Evolutionary conservation across 2,113 vertebrate genomes (phyloP), one percentile per base, ranked within the genome.

Genomic region (human (Homo sapiens)): DNA sequence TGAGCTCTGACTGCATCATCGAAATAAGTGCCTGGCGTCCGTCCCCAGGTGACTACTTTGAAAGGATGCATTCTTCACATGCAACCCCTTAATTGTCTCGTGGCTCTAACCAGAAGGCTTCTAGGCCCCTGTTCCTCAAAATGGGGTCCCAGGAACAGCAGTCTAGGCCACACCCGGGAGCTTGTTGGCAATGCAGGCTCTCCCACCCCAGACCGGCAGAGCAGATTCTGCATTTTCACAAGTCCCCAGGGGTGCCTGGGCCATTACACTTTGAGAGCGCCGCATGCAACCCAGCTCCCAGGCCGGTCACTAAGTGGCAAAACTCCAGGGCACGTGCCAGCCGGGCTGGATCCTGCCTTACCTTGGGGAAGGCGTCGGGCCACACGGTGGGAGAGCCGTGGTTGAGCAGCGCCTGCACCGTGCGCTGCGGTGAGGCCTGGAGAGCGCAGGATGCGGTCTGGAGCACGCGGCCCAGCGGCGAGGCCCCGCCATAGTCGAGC

Each of bases 321-420:
- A 64, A 20, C 22, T 18, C 2, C 11, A 32, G 6, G 12, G 94
- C 25, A 9, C 10, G 8, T 8, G 48, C 78, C 48, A 55, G 35
- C 45, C 38, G 22, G 12, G 12, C 30, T 8, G 2, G 75, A 7
- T 43, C n/a, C 23, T 4, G 23, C 25, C 86, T 96, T 98, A 99
- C 99, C 99, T 99, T 99, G 70, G 94, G 3, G 16, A 99, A 98
- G 93, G 99, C 98, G 0, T 96, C 96, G 0, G 99, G 99, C 98
- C 99, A 99, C 76, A 99, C 98, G 32, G 94, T 98, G 7, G 96
- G 98, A 55, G 99, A 98, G 32, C 99, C 98, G 0, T 98, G 98
- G 97, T 99, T 99, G 95, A 99, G 98, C 88, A 99, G 98, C 20
- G 97, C 98, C 96, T 98, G 98, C 59, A 99, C 73, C 0, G 98